A percentile compares a stretch with the other conserved stretches of the same genome.
phyloP scores from a whole-genome alignment of 2,797 vertebrate species.

The Poeciliopsis infans region DNA sequence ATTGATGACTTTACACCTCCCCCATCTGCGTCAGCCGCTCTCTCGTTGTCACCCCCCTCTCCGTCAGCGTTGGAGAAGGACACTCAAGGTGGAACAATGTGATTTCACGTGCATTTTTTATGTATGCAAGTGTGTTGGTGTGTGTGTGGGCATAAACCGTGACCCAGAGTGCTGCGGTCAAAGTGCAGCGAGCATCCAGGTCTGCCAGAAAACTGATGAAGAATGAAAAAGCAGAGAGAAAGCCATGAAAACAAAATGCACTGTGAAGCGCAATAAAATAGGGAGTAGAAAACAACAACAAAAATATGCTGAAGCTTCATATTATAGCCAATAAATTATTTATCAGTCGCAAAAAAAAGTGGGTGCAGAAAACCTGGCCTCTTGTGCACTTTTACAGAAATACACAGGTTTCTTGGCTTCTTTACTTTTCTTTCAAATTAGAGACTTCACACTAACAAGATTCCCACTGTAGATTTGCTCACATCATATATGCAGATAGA shows the following conservation, averaged over 20 bases:
- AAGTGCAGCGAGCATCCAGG: conserved; percentile 15
- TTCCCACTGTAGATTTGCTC: conserved; percentile 19
- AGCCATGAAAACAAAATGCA: conserved; percentile 6
- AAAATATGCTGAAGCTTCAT: conserved; percentile 10
- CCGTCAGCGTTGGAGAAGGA: conserved; percentile 60
- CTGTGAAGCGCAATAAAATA: conserved; percentile 13
- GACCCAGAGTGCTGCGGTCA: conserved; percentile 35
- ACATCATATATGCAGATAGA: conserved; percentile 31
- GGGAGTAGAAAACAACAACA: conserved; percentile 15
- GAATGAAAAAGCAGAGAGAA: neutral
- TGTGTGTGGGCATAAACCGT: conserved; percentile 19
- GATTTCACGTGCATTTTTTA: conserved; percentile 29
- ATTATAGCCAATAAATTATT: conserved; percentile 39
- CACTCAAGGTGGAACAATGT: conserved; percentile 65
- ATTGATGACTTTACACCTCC: conserved; percentile 79
- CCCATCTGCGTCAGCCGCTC: conserved; percentile 50
- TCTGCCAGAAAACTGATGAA: conserved; percentile 11
- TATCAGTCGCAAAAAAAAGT: conserved; percentile 13
- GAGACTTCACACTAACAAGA: conserved; percentile 5
- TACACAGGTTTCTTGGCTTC: neutral
- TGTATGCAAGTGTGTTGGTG: conserved; percentile 9
- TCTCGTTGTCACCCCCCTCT: conserved; percentile 44
- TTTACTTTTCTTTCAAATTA: neutral
- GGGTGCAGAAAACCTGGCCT: conserved; percentile 6
- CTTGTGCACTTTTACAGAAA: neutral